Base-by-base conservation (phyloP, 2,888 invertebrate genomes). In the Dasypolia templi region DNA sequence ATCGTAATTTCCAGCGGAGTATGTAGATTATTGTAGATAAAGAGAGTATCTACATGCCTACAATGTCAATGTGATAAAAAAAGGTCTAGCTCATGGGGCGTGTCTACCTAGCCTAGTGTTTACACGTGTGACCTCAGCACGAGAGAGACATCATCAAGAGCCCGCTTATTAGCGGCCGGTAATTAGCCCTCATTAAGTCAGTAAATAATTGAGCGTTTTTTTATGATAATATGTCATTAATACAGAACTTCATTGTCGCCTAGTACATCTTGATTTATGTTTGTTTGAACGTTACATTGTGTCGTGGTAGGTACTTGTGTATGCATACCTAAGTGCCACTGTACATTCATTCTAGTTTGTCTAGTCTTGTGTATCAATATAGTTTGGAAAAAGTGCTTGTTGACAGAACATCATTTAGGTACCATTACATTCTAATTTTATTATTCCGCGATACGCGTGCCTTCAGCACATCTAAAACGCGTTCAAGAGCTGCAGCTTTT, bases 201-300 rank as follows among this genome's bases (percentile, higher is more conserved):
- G 68, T 29, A 69, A 79, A 75, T 86, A 75, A 77, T 71, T 78
- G 75, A 46, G 67, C 65, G 63, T 74, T 82, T 82, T 35, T 80
- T 80, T 85, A 73, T 82, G 72, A 80, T 82, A 61, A 76, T 72
- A 80, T 82, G 73, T 67, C 32, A 77, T 82, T 77, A 2, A 74
- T 68, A 44, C 39, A 70, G 53, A 62, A 65, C 58, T 51, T 61
- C 56, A 68, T 72, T 65, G 74, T 72, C 19, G 55, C 32, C 35
- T 49, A 32, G 35, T 66, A 51, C n/a, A 61, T 35, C 7, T n/a
- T 46, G 49, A 9, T 42, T 5, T 3, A 19, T 44, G 61, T 55
- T 29, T 62, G 64, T 68, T 56, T 53, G 59, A 32, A 51, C 39
- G 39, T 22, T 62, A 69, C 26, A 76, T 62, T 82, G 59, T 65